Percentiles rank a stretch among this genome's conserved stretches.
Conservation (phyloP, 2,113 vertebrate genomes). For the Strix aluco region DNA sequence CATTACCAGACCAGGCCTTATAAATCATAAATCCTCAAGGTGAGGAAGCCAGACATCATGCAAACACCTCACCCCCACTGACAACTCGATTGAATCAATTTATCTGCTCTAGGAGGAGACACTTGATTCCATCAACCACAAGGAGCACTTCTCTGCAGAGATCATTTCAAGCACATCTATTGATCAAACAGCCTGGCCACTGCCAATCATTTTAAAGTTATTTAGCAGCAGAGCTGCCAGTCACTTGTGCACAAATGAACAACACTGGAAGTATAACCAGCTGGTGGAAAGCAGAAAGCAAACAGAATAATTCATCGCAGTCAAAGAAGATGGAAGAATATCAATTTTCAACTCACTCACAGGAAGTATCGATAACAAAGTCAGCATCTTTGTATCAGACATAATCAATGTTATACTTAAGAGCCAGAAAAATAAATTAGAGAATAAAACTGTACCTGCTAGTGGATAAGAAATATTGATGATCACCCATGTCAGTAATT, state of each 20-base stretch:
- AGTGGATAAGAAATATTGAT: neutral
- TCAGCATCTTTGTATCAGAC: neutral
- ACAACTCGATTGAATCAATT: constrained; percentile 51
- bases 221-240: constrained; percentile 53
- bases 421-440: constrained; percentile 3
- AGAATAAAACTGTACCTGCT: constrained; percentile 18
- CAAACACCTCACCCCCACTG: neutral
- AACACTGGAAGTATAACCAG: neutral
- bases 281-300: constrained; percentile 17
- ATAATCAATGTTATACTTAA: constrained; percentile 4
- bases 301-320: constrained; percentile 35
- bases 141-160: constrained; percentile 63
- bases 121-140: constrained; percentile 49
- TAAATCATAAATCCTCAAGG: constrained; percentile 10
- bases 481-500: neutral
- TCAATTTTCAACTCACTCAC: constrained; percentile 8
- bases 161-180: constrained; percentile 70
- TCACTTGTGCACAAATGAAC: constrained; percentile 54
- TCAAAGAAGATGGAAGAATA: constrained; percentile 17
- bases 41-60: neutral
- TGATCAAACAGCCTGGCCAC: constrained; percentile 67
- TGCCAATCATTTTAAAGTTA: constrained; percentile 70
- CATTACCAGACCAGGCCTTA: neutral
- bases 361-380: neutral
- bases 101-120: constrained; percentile 28